These are phyloP conservation scores for Drosophila neutralis DNA, from an alignment of 2,888 invertebrate species.

Conservation along the genomic window DNA sequence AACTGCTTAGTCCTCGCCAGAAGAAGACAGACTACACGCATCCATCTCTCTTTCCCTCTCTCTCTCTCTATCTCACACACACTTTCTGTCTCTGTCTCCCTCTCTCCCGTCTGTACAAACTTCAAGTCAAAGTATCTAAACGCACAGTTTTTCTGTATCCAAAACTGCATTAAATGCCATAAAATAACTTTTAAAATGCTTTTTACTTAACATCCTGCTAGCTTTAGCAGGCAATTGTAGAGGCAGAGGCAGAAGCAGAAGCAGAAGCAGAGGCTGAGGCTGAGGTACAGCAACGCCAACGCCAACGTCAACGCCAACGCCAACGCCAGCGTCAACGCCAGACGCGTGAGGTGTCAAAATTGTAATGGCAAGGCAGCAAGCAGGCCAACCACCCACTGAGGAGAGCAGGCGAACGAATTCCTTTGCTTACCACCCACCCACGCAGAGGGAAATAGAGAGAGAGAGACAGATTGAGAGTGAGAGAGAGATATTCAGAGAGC, in stretches of 20 bases:
- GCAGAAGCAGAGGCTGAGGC: constrained; percentile 12
- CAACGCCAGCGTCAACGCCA: constrained; percentile 23
- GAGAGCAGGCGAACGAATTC: constrained; percentile 28
- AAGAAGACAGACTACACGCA: constrained; percentile 33
- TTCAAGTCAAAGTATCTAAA: constrained; percentile 80
- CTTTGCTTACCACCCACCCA: constrained; percentile 46
- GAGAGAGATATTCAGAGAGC: constrained; percentile 22
- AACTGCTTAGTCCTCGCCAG: constrained; percentile 27
- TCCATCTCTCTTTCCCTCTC: constrained; percentile 1
- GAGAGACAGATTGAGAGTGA: background rate
- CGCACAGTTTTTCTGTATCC: constrained; percentile 79
- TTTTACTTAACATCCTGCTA: constrained; percentile 79
- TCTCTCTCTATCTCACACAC: background rate
- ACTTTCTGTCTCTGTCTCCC: background rate
- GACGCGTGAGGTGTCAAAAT: constrained; percentile 66
- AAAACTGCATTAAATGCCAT: constrained; percentile 83
- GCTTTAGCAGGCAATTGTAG: constrained; percentile 20
- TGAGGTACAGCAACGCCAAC: constrained; percentile 5
- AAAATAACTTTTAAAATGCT: constrained; percentile 83
- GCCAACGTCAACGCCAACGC: constrained; percentile 8
- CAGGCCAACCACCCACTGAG: constrained; percentile 38
- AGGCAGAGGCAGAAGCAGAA: constrained; percentile 9
- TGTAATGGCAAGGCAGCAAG: constrained; percentile 45
- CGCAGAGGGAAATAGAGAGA: constrained; percentile 16
- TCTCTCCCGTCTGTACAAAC: constrained; percentile 44